These are phyloP conservation scores for Brenthis hecate DNA, from an alignment of 2,888 invertebrate species.

Conservation along the genomic window DNA sequence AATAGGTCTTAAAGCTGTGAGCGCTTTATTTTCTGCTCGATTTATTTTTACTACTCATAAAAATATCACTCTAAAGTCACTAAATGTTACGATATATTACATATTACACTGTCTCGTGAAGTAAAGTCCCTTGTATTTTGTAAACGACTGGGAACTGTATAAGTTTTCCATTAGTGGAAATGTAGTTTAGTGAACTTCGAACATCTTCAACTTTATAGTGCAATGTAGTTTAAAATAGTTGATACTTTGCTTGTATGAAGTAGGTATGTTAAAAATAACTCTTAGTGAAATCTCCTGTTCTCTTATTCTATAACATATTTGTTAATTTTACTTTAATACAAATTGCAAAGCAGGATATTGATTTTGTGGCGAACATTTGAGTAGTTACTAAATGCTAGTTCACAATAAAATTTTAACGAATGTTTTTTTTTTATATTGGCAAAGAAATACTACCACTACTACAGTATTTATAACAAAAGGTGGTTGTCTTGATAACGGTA, in stretches of 20 bases:
- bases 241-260: neutral
- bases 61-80: constrained; percentile 10
- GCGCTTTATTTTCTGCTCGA: constrained; percentile 16
- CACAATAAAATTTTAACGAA: too few relatives aligned
- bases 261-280: neutral
- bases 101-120: neutral
- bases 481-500: neutral
- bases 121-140: constrained; percentile 5
- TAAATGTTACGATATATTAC: constrained; percentile 8
- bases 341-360: too few relatives aligned
- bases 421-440: too few relatives aligned
- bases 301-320: neutral
- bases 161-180: constrained; percentile 10
- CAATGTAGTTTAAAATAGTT: constrained; percentile 13
- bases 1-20: constrained; percentile 1
- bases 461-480: too few relatives aligned
- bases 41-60: constrained; percentile 18
- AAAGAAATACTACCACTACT: too few relatives aligned
- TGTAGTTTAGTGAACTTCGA: constrained; percentile 1
- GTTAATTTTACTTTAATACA: too few relatives aligned
- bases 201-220: constrained; percentile 2
- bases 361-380: too few relatives aligned
- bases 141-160: constrained; percentile 7
- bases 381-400: too few relatives aligned
- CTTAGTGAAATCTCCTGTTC: neutral